Conservation (phyloP, 2,797 vertebrate genomes). For the Micrastur ruficollis region DNA sequence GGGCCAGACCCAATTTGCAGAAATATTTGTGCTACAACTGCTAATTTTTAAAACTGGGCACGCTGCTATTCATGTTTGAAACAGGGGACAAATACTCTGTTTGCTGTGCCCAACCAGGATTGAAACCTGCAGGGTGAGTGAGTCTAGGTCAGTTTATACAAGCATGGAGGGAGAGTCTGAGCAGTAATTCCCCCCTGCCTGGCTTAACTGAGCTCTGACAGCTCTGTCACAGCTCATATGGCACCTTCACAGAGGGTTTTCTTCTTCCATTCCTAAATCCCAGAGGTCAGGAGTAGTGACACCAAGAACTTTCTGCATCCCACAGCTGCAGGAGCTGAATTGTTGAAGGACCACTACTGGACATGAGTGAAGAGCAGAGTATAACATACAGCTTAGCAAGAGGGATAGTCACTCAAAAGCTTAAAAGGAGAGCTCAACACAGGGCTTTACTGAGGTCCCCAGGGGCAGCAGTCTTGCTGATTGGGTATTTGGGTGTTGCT, state of each 20-base stretch:
- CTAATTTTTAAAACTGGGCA: not conserved
- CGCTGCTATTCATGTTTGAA: not conserved
- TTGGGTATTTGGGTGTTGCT: not conserved
- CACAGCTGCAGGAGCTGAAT: not conserved
- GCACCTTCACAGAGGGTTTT: not conserved
- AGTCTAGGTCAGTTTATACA: not conserved
- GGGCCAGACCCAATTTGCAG: not conserved
- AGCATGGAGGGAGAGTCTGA: not conserved
- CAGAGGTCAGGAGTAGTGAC: not conserved
- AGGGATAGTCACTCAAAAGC: accelerated
- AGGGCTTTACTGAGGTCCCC: not conserved
- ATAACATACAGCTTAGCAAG: not conserved
- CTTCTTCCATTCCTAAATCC: not conserved
- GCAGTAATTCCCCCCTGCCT: not conserved
- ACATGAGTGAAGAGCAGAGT: not conserved
- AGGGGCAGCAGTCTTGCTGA: not conserved
- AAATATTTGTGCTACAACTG: not conserved
- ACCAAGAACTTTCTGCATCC: not conserved
- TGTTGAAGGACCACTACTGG: not conserved
- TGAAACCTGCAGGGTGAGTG: not conserved
- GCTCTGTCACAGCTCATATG: not conserved
- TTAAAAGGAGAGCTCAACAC: not conserved
- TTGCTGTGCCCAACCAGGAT: not conserved
- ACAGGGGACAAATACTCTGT: not conserved
- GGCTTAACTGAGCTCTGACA: not conserved